Evolutionary conservation across 2,888 invertebrate genomes (phyloP), one percentile per base, ranked within the genome.

Genomic region (Byasa hedistus): DNA sequence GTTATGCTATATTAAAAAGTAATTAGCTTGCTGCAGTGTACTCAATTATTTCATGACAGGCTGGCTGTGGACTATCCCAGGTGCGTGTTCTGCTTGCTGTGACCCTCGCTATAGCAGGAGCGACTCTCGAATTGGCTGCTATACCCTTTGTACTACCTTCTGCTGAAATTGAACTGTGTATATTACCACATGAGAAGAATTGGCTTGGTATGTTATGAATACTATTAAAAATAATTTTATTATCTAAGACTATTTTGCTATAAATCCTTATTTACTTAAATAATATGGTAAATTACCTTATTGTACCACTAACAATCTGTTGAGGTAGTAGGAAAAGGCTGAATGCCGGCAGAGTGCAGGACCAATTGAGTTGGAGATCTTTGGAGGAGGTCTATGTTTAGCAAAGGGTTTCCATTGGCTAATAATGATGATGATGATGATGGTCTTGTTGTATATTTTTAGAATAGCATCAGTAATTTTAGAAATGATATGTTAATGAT

Each of bases 131-230:
- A 75, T 85, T 95, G 58, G 92, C 94, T 2, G 94, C 95, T 2
- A 92, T 96, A 67, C 94, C 94, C 0, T 96, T 95, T 76, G 94
- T 96, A 60, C 83, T 96, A 70, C 96, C 96, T 1, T 95, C 95
- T 0, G 95, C 96, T 0, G 95, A 96, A 76, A 93, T 96, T 24
- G 96, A 96, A 73, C 87, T 96, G n/a, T 96, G 96, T 76, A 95
- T 96, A 73, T 91, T 94, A 71, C 94, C 94, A 36, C 93, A 93
- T 61, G 93, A 95, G 82, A 96, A 96, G 82, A 94, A 94, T 80
- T 95, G 95, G 95, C 91, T 96, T 1, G 94, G 95, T 95, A 75
- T 91, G 91, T 84, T 36, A 0, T 57, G n/a, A 61, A 24, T 27
- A 48, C 3, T n/a, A 19, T 7, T n/a, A 48, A 3, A 39, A 36